Conservation (phyloP, 2,888 invertebrate species). For the Tetrapedia diversipes region DNA sequence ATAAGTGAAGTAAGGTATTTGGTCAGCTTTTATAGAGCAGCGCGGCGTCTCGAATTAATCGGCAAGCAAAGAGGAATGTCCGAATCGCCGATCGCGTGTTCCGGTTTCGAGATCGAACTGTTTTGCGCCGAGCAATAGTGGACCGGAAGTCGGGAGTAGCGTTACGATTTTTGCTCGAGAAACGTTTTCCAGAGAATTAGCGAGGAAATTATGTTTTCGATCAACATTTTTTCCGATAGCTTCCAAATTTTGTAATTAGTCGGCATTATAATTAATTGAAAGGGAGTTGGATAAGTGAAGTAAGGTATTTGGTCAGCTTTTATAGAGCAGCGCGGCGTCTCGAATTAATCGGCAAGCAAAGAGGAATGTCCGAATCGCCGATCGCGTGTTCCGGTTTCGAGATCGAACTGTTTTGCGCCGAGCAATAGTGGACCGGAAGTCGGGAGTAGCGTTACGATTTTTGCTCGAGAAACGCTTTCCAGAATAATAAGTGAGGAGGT, state of each 20-base stretch:
- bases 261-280: too few relatives aligned
- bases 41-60: slow-evolving; percentile 48
- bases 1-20: too few relatives aligned
- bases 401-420: slow-evolving; percentile 5
- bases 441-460: not conserved
- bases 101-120: slow-evolving; percentile 21
- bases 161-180: not conserved
- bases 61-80: slow-evolving; percentile 14
- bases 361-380: slow-evolving; percentile 8
- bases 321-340: slow-evolving; percentile 23
- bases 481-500: too few relatives aligned
- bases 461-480: not conserved
- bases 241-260: too few relatives aligned
- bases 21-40: too few relatives aligned
- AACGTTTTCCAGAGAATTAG: not conserved
- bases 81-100: not conserved
- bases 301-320: too few relatives aligned
- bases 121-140: not conserved
- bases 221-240: too few relatives aligned
- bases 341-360: slow-evolving; percentile 45
- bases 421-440: not conserved
- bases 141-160: not conserved
- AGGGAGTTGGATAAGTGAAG: too few relatives aligned
- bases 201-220: too few relatives aligned
- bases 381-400: not conserved